Evolutionary conservation across 2,113 vertebrate genomes (phyloP).

Genomic region (Tyrannus savana): DNA sequence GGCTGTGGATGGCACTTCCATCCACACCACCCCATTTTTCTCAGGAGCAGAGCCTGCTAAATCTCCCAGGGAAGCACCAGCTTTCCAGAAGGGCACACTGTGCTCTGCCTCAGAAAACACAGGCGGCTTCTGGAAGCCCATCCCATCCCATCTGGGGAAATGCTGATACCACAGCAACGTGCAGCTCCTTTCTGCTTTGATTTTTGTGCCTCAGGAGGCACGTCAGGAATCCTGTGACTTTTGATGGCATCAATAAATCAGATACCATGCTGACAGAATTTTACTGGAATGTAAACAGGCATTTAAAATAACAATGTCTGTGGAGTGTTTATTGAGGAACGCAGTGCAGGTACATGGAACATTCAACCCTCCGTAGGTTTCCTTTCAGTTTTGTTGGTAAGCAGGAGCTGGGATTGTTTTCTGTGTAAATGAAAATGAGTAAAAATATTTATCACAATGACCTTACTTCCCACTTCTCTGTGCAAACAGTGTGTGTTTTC

Average conservation of each 20-base stretch:
- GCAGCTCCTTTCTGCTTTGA: background rate
- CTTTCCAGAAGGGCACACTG: background rate
- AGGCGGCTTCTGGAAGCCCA: background rate
- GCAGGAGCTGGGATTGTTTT: background rate
- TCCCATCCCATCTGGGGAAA: background rate
- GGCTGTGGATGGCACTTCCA: background rate
- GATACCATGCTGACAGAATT: constrained; percentile 12
- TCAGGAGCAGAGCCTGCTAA: background rate
- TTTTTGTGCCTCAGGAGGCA: constrained; percentile 41
- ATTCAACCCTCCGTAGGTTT: background rate
- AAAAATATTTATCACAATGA: background rate
- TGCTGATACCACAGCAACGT: background rate
- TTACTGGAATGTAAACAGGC: constrained; percentile 66
- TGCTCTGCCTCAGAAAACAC: background rate
- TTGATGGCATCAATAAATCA: constrained; percentile 68
- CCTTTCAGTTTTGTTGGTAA: background rate
- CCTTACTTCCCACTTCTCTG: background rate
- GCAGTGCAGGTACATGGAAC: background rate
- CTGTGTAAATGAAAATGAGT: background rate
- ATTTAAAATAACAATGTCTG: constrained; percentile 13
- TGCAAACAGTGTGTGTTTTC: background rate
- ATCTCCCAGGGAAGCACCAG: background rate
- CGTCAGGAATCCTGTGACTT: constrained; percentile 61
- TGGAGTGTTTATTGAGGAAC: background rate
- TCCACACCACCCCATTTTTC: accelerated